These are phyloP conservation scores for Synergus gifuensis DNA, from an alignment of 2,888 invertebrate species.

Conservation along the genomic window DNA sequence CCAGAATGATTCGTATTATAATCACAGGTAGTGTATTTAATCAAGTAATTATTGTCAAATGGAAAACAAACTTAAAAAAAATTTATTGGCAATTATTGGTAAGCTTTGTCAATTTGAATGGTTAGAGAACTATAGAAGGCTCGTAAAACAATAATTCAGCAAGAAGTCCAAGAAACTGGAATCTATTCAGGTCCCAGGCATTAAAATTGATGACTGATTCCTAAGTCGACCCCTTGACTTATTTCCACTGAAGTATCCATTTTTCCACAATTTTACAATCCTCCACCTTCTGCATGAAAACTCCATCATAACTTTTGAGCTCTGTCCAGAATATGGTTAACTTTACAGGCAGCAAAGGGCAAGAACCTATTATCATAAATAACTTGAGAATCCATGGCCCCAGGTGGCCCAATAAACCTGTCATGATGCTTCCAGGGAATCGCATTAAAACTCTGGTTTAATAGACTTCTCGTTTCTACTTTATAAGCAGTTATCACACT, in stretches of 20 bases:
- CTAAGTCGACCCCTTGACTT: neutral
- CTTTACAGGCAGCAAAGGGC: constrained; percentile 26
- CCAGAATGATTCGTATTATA: constrained; percentile 75
- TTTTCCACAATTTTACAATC: neutral
- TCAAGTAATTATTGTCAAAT: neutral
- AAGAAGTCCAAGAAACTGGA: neutral
- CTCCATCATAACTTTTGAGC: neutral
- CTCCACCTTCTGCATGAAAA: neutral
- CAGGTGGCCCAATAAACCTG: constrained; percentile 37
- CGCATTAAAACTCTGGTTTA: constrained; percentile 34
- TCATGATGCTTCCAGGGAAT: constrained; percentile 19
- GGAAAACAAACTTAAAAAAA: neutral
- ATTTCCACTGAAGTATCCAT: neutral
- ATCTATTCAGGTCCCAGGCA: neutral
- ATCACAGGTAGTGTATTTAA: constrained; percentile 74
- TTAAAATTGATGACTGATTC: neutral
- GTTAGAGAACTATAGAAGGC: too few species aligned
- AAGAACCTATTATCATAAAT: constrained; percentile 32
- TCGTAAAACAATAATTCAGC: too few species aligned
- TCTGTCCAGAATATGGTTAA: constrained; percentile 4
- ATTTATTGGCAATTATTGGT: neutral
- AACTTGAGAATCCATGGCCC: constrained; percentile 16
- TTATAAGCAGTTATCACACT: constrained; percentile 17
- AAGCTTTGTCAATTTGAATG: too few species aligned
- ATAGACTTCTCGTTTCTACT: constrained; percentile 29